Base-by-base conservation (phyloP, 1,140 invertebrate genomes). In the Leptopilina clavipes region DNA sequence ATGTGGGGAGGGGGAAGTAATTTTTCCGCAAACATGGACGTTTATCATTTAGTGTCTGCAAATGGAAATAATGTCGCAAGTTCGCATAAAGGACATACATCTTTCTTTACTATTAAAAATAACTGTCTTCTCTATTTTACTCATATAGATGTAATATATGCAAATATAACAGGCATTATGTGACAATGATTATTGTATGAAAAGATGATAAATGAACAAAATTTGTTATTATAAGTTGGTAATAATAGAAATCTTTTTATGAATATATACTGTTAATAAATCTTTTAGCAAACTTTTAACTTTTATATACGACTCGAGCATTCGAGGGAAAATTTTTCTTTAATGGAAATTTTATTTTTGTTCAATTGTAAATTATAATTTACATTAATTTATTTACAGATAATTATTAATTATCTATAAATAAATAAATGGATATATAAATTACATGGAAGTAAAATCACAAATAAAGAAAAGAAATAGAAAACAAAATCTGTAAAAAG, bases 101-200 rank as follows among this genome's bases (percentile, higher is more conserved):
- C 59, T 65, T 65, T 65, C 59, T 65, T 65, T 6, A 2, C 12
- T 22, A 65, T 65, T 65, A 65, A 65, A 65, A 65, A 31, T 31
- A 31, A 65, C 22, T 65, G 7, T 10, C 12, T 37, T 22, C 12
- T 22, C 11, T 65, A 31, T 22, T 31, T 31, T 31, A 65, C 19
- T 31, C 12, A 37, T 31, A 31, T 1, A n/a, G 59, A n/a, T 65
- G n/a, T 65, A 14, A 65, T 65, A n/a, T 65, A 65, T 65, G 59
- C 59, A 65, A 65, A 65, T 65, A 22, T 65, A 37, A 65, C 6
- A 65, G 59, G 22, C 19, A 65, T 65, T 65, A 14, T 19, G 22
- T 65, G 12, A 31, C 12, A 31, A 65, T 25, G 25, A 65, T 65
- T 22, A 65, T 37, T 65, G 1, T 1, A 65, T 37, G 22, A 65